Evolutionary conservation across 2,113 vertebrate genomes (phyloP), one percentile per base, ranked within the genome.

Genomic region (Clinocottus analis): DNA sequence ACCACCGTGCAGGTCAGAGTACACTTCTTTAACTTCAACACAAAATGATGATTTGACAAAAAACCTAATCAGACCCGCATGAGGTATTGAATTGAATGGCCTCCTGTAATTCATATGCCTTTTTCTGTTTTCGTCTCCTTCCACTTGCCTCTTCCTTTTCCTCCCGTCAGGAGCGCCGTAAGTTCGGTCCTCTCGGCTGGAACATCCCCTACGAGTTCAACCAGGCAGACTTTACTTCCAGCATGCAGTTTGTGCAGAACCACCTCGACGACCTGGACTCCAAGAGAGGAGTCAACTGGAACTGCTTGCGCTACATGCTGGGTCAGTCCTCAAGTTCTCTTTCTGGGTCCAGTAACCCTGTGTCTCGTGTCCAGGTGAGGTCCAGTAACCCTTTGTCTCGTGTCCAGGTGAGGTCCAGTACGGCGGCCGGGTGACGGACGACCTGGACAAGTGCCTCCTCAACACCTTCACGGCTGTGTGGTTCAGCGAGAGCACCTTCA

Each of bases 151-250:
- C 6, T 33, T 3, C 33, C 33, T 33, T 5, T 33, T 33, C 43
- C 4, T 9, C 19, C 19, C 7, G 1, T 64, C 72, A 97, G 96
- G 96, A 97, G 85, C 95, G 96, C 35, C 90, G 95, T 6, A 97
- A 97, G 75, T 97, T 96, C 67, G 96, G 96, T 4, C 94, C 96
- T 0, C 69, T 97, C 41, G 95, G 96, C 55, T 97, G 96, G 96
- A 97, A 97, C 79, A 96, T 97, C 77, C 96, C 96, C 0, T 97
- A 97, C 1, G 96, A 97, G 77, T 97, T 97, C 85, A 97, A 96
- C 79, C 95, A 96, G 88, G 95, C 96, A 4, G 96, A 97, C 72
- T 96, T 97, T 0, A 68, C 94, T 60, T 94, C 96, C 89, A 96
- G 95, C 0, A 81, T 96, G 72, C 96, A 97, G 89, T 97, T 97